phyloP scores from a whole-genome alignment of 2,113 vertebrate genomes.

The Crotalus tigris region DNA sequence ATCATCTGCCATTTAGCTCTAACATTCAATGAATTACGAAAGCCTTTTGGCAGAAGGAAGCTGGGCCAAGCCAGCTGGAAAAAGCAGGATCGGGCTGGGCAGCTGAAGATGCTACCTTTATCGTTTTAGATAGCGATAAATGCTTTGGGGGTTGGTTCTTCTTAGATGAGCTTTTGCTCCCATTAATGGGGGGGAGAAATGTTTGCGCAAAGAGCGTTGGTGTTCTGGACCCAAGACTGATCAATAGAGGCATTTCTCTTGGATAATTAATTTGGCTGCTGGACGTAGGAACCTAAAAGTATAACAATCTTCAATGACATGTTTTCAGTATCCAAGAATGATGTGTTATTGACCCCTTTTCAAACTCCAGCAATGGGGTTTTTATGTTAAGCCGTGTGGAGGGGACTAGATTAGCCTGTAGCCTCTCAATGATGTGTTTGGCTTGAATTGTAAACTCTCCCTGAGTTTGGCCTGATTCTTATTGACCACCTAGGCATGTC shows the following conservation, averaged over 20 bases:
- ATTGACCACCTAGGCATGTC: neutral
- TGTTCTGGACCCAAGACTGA: conserved; percentile 55
- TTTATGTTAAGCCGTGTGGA: conserved; percentile 44
- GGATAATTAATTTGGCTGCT: conserved; percentile 66
- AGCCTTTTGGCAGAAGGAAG: neutral
- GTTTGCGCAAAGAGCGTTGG: conserved; percentile 52
- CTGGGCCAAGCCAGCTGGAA: neutral
- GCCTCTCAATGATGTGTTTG: neutral
- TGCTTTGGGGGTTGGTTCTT: conserved; percentile 29
- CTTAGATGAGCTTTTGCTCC: conserved; percentile 44
- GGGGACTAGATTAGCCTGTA: conserved; percentile 3
- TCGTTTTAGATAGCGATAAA: neutral
- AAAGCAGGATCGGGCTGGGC: neutral
- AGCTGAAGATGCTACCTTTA: neutral
- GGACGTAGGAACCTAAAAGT: conserved; percentile 45
- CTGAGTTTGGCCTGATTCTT: neutral
- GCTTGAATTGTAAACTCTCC: neutral
- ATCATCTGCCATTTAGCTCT: neutral
- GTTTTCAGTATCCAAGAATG: conserved; percentile 56
- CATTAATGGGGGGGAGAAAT: conserved; percentile 49
- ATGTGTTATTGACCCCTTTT: conserved; percentile 51
- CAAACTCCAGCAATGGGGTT: conserved; percentile 46
- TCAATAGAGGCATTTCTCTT: conserved; percentile 61
- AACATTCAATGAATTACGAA: neutral
- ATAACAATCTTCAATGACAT: conserved; percentile 57